Evolutionary conservation across 2,113 vertebrate species (phyloP), one percentile per base, ranked within the genome.

Genomic region (Lampris megalopsis): DNA sequence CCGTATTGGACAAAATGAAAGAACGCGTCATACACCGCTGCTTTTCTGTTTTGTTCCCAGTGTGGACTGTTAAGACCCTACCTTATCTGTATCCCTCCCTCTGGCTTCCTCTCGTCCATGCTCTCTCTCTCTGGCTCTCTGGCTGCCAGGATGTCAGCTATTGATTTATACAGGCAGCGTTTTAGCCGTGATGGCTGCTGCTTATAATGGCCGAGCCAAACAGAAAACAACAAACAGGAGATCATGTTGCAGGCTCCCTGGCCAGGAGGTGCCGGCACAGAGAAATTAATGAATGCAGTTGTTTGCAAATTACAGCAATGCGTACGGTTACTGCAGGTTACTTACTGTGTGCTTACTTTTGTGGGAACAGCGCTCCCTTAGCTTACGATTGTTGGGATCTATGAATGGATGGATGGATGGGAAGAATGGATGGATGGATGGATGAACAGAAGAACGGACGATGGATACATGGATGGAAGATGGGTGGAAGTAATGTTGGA

Each of bases 71-170:
- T 59, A 73, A 63, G 42, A 71, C 38, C 58, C 45, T 42, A 37
- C 42, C 24, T 6, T 36, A 10, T 54, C 53, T 35, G 60, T 71
- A 50, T 45, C 56, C 62, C 72, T 54, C 61, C 54, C 56, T 52
- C 40, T 13, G 49, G 65, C 47, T 57, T 48, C 64, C 41, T 78
- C 58, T 40, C 9, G 74, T 53, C 74, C 69, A 63, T 68, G 60
- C 52, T 81, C 40, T 52, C 64, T 79, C 81, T 86, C 82, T 88
- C 71, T 58, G 68, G 58, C 80, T 71, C 74, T 48, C 62, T 10
- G 85, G 84, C 90, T 92, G 91, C 88, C 91, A 91, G 90, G 92
- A 93, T 91, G 92, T 90, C 90, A 92, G 74, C 64, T 93, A 93
- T 93, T 92, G 92, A 93, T 93, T 90, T 84, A 89, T 88, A 66